A percentile compares a stretch with the other conserved stretches of the same genome.
phyloP scores from a whole-genome alignment of 1,140 invertebrate genomes.

The Drosophila mojavensis region DNA sequence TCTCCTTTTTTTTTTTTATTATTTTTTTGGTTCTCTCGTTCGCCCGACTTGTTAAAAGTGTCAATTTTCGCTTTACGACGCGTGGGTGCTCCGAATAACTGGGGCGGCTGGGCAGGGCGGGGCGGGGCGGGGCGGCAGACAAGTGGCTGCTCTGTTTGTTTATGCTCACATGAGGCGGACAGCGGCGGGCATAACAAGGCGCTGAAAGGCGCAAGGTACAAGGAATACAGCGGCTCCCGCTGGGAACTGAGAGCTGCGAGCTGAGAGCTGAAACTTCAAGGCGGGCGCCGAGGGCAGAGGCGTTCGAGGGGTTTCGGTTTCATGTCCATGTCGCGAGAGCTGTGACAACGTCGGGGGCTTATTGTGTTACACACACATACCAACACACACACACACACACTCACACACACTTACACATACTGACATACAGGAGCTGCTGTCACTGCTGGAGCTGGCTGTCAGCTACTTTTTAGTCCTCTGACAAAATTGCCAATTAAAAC shows the following conservation, averaged over 20 bases:
- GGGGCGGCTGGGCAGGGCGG: neutral
- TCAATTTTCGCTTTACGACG: slow-evolving; percentile 74
- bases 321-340: slow-evolving; percentile 30
- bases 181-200: slow-evolving; percentile 50
- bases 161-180: slow-evolving; percentile 58
- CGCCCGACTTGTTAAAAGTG: slow-evolving; percentile 75
- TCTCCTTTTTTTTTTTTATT: neutral
- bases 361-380: slow-evolving; percentile 39
- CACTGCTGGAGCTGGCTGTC: slow-evolving; percentile 47
- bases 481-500: slow-evolving; percentile 79
- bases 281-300: neutral
- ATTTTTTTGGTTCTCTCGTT: slow-evolving; percentile 24
- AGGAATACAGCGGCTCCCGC: slow-evolving; percentile 48
- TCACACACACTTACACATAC: slow-evolving; percentile 13
- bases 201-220: slow-evolving; percentile 25
- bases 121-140: slow-evolving; percentile 36
- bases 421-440: slow-evolving; percentile 3
- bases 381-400: slow-evolving; percentile 17
- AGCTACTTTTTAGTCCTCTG: slow-evolving; percentile 59
- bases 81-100: slow-evolving; percentile 34
- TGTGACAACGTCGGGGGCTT: slow-evolving; percentile 38
- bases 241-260: neutral
- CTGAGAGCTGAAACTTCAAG: neutral
- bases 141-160: slow-evolving; percentile 60
- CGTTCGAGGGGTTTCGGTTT: slow-evolving; percentile 14